Percentiles rank a stretch among this genome's conserved stretches.
Conservation (phyloP, 2,888 invertebrate species). For the Deilephila elpenor region DNA sequence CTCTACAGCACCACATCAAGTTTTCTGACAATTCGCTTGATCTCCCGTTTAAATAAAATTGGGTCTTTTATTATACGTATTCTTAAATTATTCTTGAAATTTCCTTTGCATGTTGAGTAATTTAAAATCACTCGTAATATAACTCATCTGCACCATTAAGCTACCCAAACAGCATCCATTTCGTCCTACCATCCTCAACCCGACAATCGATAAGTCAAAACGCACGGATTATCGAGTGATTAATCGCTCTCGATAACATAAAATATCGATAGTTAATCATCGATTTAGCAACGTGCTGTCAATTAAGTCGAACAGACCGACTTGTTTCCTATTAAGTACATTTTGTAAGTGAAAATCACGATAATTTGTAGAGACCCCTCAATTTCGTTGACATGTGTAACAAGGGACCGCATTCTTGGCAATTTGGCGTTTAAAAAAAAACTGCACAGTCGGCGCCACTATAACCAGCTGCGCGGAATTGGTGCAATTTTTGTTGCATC, state of each 20-base stretch:
- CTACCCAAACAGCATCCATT: neutral
- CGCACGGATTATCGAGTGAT: neutral
- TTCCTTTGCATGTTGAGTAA: too few relatives aligned
- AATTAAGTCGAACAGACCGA: conserved; percentile 3
- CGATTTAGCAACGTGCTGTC: conserved; percentile 13
- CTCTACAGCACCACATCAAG: too few relatives aligned
- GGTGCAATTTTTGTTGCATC: conserved; percentile 2
- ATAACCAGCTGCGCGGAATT: neutral
- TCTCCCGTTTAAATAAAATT: too few relatives aligned
- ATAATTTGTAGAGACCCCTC: conserved; percentile 13
- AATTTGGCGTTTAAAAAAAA: conserved; percentile 8
- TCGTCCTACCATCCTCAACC: neutral
- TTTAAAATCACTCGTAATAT: neutral
- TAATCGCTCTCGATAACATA: conserved; percentile 12
- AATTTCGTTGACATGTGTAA: conserved; percentile 6
- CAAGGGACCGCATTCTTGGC: conserved; percentile 6
- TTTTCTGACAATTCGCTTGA: too few relatives aligned
- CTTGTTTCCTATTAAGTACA: conserved; percentile 23
- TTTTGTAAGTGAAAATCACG: conserved; percentile 9
- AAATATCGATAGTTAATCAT: conserved; percentile 17
- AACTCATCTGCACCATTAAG: neutral
- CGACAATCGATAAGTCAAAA: conserved; percentile 7
- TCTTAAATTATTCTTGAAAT: too few relatives aligned
- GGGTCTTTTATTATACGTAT: too few relatives aligned
- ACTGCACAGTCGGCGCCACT: conserved; percentile 11